Conservation (phyloP, 2,797 vertebrate species). For the Odontamblyopus rebecca region DNA sequence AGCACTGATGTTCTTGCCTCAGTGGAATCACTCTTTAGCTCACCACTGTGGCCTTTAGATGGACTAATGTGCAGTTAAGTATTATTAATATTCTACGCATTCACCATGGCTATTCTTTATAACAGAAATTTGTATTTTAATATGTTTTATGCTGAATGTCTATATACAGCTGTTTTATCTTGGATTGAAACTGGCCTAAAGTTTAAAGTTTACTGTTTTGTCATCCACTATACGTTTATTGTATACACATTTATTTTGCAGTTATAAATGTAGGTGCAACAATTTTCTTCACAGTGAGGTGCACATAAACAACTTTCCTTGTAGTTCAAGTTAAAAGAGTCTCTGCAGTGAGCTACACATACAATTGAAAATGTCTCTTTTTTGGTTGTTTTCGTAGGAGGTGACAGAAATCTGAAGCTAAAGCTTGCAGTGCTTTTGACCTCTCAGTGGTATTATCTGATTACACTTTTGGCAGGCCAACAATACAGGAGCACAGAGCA, state of each 20-base stretch:
- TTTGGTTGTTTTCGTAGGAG: constrained; percentile 65
- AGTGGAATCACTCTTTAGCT: not conserved
- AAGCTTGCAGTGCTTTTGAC: constrained; percentile 72
- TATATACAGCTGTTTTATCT: not conserved
- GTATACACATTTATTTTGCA: not conserved
- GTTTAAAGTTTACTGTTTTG: not conserved
- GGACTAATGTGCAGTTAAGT: not conserved
- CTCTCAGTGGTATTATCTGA: constrained; percentile 78
- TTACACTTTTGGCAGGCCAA: constrained; percentile 75
- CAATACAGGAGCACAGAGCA: constrained; percentile 68
- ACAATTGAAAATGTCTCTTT: constrained; percentile 41
- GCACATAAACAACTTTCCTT: not conserved
- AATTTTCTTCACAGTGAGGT: not conserved
- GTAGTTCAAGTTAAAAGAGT: constrained; percentile 7
- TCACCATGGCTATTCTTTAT: not conserved
- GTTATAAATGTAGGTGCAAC: not conserved
- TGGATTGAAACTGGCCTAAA: not conserved
- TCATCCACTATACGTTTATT: not conserved
- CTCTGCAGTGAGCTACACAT: constrained; percentile 12
- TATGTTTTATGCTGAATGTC: not conserved
- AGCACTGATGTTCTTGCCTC: not conserved
- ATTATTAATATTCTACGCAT: not conserved
- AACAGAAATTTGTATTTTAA: not conserved
- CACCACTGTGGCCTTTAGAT: not conserved
- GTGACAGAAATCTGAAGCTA: constrained; percentile 76